Evolutionary conservation across 1,140 invertebrate genomes (phyloP), one percentile per base, ranked within the genome.

Genomic region (Nixonia krombeini): DNA sequence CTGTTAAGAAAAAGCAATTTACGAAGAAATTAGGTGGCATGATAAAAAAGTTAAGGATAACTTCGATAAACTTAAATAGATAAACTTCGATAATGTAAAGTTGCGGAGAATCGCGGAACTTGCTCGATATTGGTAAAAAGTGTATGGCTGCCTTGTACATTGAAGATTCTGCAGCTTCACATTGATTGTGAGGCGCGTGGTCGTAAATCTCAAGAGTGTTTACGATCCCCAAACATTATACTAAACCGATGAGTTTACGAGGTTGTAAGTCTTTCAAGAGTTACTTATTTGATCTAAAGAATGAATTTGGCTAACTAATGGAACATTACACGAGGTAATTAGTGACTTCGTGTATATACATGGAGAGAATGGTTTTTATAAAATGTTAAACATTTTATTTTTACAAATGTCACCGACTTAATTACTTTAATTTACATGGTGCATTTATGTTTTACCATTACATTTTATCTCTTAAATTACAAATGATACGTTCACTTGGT

Each of bases 161-260:
- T 10, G 12, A 13, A 35, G 33, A 35, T 21, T 3, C 21, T 6
- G 21, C 21, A 21, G 6, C 21, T 21, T 6, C 21, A 35, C 33
- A 35, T 12, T 13, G 33, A 35, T 35, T 35, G 33, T 13, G 7
- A 35, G 12, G 33, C 33, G 33, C 33, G 33, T 13, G 33, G 13
- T 35, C 33, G 33, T 35, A 35, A 35, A 35, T 35, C 28, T 8
- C 28, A 12, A 9, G 28, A 12, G 28, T 9, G 8, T 31, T 31
- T 31, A 31, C 28, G 28, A 31, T 12, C 10, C 33, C 13, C 6
- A 12, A 21, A 12, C 2, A 13, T 35, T 13, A n/a, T n/a, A 13
- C 33, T 35, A 35, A 35, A 35, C 10, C 33, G 13, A 10, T 6
- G 13, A 35, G n/a, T 35, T 35, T 35, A 35, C 33, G 33, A 35